Evolutionary conservation across 2,113 vertebrate species (phyloP), one percentile per base, ranked within the genome.

Genomic region (Isurus oxyrinchus): DNA sequence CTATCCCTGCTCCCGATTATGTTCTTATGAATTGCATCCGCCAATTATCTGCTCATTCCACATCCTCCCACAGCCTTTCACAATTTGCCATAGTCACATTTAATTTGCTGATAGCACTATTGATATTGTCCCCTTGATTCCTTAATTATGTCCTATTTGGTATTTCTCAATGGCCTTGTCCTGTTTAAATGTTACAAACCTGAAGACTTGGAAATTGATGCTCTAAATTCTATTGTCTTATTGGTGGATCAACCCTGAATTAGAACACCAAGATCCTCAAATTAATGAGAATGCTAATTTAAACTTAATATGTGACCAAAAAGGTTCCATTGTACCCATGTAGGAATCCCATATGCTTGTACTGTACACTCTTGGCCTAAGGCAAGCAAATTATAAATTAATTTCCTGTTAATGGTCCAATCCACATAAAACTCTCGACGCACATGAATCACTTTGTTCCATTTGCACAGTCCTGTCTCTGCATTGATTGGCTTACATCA

Each of bases 241-340:
- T n/a, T 59, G 88, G 87, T 57, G 55, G 59, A 63, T 8, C 90
- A 63, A 94, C 61, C 59, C 59, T 94, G 90, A 94, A 94, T 94
- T 94, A 94, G 90, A 94, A 63, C 90, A 94, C n/a, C 35, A 7
- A 40, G 57, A 94, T 94, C 27, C 59, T 94, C 35, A 94, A 63
- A 40, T 94, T 94, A 94, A 94, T 94, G 59, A 61, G 90, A 94
- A 63, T 63, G 90, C 90, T 94, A 94, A 94, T 94, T 94, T 94
- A 63, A 94, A 63, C 59, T 40, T 61, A 63, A 40, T 63, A 44
- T 2, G 5, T 40, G 90, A 59, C 59, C 90, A 66, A 63, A 5
- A 94, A 94, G 59, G 90, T 59, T 94, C 61, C 90, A 63, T 66
- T 94, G 59, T 63, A 63, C n/a, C 1, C 59, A 23, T 66, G 35